Evolutionary conservation across 2,888 invertebrate genomes (phyloP), one percentile per base, ranked within the genome.

Genomic region (Nezara viridula): DNA sequence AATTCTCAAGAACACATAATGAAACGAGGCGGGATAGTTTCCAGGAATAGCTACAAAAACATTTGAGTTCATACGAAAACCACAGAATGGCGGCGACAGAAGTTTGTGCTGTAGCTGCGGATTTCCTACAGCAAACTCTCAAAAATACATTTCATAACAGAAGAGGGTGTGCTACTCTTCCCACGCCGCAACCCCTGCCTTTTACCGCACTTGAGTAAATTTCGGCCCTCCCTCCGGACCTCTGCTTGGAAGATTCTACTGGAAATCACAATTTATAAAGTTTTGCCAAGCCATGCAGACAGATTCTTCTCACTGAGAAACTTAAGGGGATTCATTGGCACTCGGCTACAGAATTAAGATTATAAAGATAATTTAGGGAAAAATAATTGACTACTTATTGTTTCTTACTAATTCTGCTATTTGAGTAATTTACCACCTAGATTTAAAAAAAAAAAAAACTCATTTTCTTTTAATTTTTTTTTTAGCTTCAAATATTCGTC

Each of bases 81-180:
- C 66, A 37, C 66, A 73, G 66, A 19, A 12, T 37, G 32, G 66
- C 37, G 32, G 32, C 6, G 19, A 73, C 66, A 73, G 37, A 73
- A 73, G 66, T 73, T 73, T 37, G 9, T 12, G 32, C 19, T 21
- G 37, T 1, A 73, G 66, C 32, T 19, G 19, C 32, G 37, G 66
- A 73, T 73, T 14, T 73, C 66, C 66, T 73, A 60, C 66, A 73
- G 66, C 32, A 37, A 73, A 73, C 66, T 73, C 66, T 73, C 66
- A 73, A 73, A 73, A 73, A 73, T 73, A 73, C 66, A 73, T 73
- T 73, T 73, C 66, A 73, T 73, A 73, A 73, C 66, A 73, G 32
- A 73, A 73, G 32, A 9, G 32, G 66, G 19, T 37, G 32, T 37
- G 66, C 37, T 73, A 5, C 19, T 9, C 66, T 73, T 73, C 66